These are phyloP conservation scores for Strigamia crassipes DNA, from an alignment of 2,888 invertebrate species.

Conservation along the genomic window DNA sequence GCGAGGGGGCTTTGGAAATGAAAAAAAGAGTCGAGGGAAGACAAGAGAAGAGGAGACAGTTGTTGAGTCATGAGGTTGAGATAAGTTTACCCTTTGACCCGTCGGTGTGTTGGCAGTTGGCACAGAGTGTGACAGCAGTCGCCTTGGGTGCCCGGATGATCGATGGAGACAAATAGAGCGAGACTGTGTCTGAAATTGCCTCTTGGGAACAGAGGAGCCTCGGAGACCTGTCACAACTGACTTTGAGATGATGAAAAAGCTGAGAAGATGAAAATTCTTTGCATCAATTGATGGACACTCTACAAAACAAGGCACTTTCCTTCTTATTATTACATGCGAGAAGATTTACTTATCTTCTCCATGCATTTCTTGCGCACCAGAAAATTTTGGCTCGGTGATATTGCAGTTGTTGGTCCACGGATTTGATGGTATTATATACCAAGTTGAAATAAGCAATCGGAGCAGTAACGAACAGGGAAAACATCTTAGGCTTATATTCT, in stretches of 20 bases:
- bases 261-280: constrained; percentile 4
- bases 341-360: no score
- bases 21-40: background rate
- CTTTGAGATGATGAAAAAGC: constrained; percentile 24
- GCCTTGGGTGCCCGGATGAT: constrained; percentile 33
- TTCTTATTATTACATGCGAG: background rate
- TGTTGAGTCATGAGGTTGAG: background rate
- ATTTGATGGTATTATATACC: no score
- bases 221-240: constrained; percentile 26
- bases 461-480: no score
- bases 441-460: no score
- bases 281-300: constrained; percentile 31
- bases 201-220: background rate
- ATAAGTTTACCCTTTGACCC: constrained; percentile 34
- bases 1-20: background rate
- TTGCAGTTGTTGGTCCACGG: no score
- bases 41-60: background rate
- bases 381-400: no score
- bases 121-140: constrained; percentile 18
- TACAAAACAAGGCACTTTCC: constrained; percentile 13
- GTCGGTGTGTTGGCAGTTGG: constrained; percentile 26
- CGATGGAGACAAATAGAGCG: constrained; percentile 29
- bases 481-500: no score
- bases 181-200: constrained; percentile 19
- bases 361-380: no score